These are phyloP conservation scores for Trichonephila clavipes DNA, from an alignment of 1,140 invertebrate species.

Conservation along the genomic window DNA sequence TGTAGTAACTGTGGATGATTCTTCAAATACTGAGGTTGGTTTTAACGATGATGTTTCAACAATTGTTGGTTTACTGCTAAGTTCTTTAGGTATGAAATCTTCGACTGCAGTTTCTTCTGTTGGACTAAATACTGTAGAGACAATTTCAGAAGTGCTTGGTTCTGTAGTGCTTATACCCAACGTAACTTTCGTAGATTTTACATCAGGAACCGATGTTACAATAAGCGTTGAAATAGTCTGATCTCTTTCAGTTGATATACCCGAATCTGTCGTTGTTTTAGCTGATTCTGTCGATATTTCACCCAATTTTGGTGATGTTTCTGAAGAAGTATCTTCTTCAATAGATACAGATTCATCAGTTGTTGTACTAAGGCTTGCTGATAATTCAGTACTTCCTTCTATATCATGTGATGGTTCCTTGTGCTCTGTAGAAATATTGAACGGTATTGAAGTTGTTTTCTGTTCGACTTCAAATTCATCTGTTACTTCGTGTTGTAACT, in stretches of 20 bases:
- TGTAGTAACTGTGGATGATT: not conserved
- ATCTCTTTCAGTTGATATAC: not conserved
- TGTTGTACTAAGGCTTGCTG: not conserved
- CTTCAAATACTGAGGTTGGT: not conserved
- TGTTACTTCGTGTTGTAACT: slow-evolving; percentile 12
- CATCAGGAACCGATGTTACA: not conserved
- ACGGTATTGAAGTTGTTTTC: not conserved
- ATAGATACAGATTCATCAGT: not conserved
- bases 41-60: not conserved
- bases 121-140: not conserved
- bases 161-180: not conserved
- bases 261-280: not conserved
- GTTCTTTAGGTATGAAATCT: not conserved
- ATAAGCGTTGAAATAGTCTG: not conserved
- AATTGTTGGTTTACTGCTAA: not conserved
- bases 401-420: not conserved
- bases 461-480: not conserved
- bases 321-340: not conserved
- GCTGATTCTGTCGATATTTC: not conserved
- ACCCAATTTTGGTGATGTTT: not conserved
- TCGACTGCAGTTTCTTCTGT: not conserved
- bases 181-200: not conserved
- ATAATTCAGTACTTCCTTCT: not conserved
- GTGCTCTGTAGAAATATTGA: slow-evolving; percentile 9
- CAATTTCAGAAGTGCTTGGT: not conserved